Evolutionary conservation across 2,797 vertebrate species (phyloP).

Genomic region (Acrocephalus scirpaceus): DNA sequence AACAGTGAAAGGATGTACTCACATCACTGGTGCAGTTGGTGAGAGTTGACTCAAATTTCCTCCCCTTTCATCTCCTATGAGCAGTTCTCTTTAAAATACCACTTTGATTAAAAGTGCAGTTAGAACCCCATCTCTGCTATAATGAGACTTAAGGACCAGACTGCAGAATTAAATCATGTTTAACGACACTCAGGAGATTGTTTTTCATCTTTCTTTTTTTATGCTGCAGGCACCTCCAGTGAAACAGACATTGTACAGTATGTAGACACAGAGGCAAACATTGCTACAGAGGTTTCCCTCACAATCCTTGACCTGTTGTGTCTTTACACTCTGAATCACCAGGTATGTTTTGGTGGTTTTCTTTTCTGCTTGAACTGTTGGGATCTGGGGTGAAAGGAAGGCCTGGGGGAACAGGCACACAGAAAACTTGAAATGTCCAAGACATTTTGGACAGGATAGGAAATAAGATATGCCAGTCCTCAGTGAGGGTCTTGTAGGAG

Average conservation of each 20-base stretch:
- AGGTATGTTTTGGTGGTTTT: slow-evolving; percentile 60
- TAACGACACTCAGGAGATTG: not conserved
- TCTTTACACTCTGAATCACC: slow-evolving; percentile 90
- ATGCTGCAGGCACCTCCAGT: slow-evolving; percentile 77
- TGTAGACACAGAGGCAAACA: slow-evolving; percentile 92
- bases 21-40: not conserved
- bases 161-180: not conserved
- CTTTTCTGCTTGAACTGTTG: not conserved
- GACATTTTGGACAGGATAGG: not conserved
- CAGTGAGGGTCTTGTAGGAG: not conserved
- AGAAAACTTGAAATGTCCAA: not conserved
- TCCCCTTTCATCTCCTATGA: not conserved
- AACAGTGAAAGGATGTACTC: not conserved
- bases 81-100: not conserved
- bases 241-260: slow-evolving; percentile 91
- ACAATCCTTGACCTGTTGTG: slow-evolving; percentile 91
- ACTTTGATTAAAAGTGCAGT: not conserved
- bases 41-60: not conserved
- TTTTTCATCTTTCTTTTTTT: not conserved
- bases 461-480: not conserved
- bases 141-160: not conserved
- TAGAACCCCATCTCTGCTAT: not conserved
- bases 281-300: slow-evolving; percentile 93
- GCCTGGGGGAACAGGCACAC: not conserved
- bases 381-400: not conserved